Evolutionary conservation across 2,888 invertebrate genomes (phyloP).

Genomic region (Drosophila subquinaria): DNA sequence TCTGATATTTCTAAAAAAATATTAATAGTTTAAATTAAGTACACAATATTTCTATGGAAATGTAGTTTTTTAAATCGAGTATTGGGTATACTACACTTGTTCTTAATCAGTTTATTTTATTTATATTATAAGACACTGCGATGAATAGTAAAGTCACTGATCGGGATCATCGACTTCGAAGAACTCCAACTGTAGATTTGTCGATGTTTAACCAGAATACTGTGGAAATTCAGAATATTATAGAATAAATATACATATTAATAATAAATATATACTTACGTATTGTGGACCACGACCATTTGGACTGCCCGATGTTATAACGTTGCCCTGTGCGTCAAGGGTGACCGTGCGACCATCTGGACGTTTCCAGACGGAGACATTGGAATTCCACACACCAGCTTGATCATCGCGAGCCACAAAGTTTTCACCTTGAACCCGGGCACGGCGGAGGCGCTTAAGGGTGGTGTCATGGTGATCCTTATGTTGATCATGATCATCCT

Average conservation of each 20-base stretch:
- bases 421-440: constrained; percentile 58
- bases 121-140: background rate
- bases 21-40: too few species aligned
- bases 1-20: too few species aligned
- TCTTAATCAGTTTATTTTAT: background rate
- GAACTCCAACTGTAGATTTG: background rate
- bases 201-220: constrained; percentile 39
- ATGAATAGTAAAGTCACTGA: background rate
- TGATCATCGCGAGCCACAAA: constrained; percentile 66
- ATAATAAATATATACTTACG: constrained; percentile 33
- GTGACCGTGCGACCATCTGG: constrained; percentile 63
- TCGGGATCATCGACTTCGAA: background rate
- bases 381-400: constrained; percentile 50
- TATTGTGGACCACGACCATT: constrained; percentile 53
- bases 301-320: constrained; percentile 59
- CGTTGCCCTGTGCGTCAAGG: constrained; percentile 44
- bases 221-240: constrained; percentile 4
- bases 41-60: too few species aligned
- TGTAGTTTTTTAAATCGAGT: background rate
- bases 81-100: background rate
- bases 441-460: constrained; percentile 33
- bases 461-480: too few species aligned
- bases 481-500: background rate
- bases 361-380: constrained; percentile 59
- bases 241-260: background rate